These are phyloP conservation scores for Bombus superbus DNA, from an alignment of 1,140 invertebrate genomes.

Conservation along the genomic window DNA sequence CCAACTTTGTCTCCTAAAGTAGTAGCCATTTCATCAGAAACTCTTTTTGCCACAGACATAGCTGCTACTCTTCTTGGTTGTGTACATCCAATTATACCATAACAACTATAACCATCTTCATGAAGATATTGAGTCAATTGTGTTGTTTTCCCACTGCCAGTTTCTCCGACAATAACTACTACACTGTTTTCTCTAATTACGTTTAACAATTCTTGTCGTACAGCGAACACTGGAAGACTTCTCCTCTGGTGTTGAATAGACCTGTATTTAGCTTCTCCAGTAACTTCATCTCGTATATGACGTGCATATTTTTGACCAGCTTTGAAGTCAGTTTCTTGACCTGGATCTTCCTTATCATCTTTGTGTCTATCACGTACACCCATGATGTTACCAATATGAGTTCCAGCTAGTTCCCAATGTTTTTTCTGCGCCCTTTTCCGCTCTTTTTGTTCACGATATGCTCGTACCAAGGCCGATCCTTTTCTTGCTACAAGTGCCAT, in stretches of 20 bases:
- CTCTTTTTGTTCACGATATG: conserved; percentile 98
- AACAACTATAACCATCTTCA: conserved; percentile 97
- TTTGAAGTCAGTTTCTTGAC: conserved; percentile 88
- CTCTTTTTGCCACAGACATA: conserved; percentile 99
- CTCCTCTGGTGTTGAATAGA: conserved; percentile 94
- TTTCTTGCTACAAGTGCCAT: conserved; percentile 99
- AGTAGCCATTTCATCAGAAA: conserved; percentile 98
- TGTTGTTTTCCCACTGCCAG: conserved; percentile 99
- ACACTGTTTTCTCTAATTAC: conserved; percentile 98
- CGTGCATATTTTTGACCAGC: conserved; percentile 98
- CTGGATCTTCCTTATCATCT: conserved; percentile 88
- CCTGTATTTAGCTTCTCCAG: conserved; percentile 94
- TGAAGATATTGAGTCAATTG: conserved; percentile 99
- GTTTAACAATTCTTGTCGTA: conserved; percentile 95
- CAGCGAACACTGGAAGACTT: conserved; percentile 98
- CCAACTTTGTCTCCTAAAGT: conserved; percentile 96
- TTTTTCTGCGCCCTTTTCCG: conserved; percentile 98
- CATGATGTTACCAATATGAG: conserved; percentile 97
- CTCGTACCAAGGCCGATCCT: conserved; percentile 94
- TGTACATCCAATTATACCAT: conserved; percentile 98
- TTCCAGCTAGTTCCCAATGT: conserved; percentile 99
- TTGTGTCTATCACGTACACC: conserved; percentile 90
- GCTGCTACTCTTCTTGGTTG: conserved; percentile 92
- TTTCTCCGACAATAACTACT: conserved; percentile 98
- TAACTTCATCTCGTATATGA: conserved; percentile 92